Conservation (phyloP, 2,113 vertebrate genomes). For the Xiphorhynchus elegans region DNA sequence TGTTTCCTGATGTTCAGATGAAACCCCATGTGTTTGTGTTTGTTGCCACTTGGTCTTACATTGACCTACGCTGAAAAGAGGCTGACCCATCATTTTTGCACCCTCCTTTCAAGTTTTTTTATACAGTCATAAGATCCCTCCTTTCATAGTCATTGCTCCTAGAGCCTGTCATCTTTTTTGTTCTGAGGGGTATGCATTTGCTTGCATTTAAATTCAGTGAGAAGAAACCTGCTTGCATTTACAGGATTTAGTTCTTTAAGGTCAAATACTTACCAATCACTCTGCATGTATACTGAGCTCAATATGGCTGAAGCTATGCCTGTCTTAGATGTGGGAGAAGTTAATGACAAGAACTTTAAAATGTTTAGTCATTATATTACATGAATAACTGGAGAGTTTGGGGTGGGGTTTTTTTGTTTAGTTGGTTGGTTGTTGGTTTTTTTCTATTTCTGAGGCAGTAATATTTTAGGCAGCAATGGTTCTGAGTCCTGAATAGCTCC, state of each 20-base stretch:
- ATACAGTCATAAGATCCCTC: accelerated
- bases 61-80: neutral
- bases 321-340: neutral
- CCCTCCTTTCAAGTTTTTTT: neutral
- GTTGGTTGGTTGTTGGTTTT: too few species aligned
- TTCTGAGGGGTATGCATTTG: neutral
- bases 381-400: neutral
- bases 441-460: neutral
- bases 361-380: neutral
- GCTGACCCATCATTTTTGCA: neutral
- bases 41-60: neutral
- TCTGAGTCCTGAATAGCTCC: neutral
- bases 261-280: neutral
- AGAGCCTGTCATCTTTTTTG: neutral
- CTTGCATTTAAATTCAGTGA: neutral
- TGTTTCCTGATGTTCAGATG: neutral
- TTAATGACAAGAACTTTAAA: neutral
- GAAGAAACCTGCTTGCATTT: neutral
- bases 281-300: neutral
- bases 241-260: neutral
- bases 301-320: neutral
- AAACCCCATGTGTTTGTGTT: neutral
- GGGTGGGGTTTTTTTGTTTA: too few species aligned
- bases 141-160: neutral
- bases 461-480: neutral